These are phyloP conservation scores for Eupithecia subumbrata DNA, from an alignment of 2,888 invertebrate species.

Conservation along the genomic window DNA sequence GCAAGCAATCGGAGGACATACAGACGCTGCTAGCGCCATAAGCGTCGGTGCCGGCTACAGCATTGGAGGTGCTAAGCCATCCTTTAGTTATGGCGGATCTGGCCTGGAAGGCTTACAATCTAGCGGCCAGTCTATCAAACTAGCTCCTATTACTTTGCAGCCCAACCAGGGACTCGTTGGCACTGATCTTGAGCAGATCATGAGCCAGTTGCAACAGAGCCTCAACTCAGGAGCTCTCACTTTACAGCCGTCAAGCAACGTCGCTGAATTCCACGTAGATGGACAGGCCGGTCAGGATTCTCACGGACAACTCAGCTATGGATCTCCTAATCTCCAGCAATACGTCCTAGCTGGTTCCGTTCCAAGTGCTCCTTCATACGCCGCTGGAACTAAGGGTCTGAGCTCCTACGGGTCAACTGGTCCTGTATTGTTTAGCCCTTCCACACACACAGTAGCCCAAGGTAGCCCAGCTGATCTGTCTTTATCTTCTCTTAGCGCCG, in stretches of 20 bases:
- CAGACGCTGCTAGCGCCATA: slow-evolving; percentile 72
- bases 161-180: slow-evolving; percentile 62
- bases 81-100: slow-evolving; percentile 50
- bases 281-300: slow-evolving; percentile 64
- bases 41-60: slow-evolving; percentile 79
- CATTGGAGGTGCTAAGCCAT: slow-evolving; percentile 61
- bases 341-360: slow-evolving; percentile 63
- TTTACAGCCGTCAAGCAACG: slow-evolving; percentile 61
- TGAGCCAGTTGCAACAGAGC: slow-evolving; percentile 73
- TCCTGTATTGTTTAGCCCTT: slow-evolving; percentile 73
- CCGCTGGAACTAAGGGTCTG: slow-evolving; percentile 73
- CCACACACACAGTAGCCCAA: slow-evolving; percentile 53
- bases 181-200: slow-evolving; percentile 71
- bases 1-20: slow-evolving; percentile 61
- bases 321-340: slow-evolving; percentile 64
- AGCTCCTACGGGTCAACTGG: slow-evolving; percentile 75
- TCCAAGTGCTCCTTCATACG: slow-evolving; percentile 67
- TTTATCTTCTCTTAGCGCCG: slow-evolving; percentile 57
- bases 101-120: slow-evolving; percentile 63
- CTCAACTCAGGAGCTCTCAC: slow-evolving; percentile 68
- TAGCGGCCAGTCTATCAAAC: slow-evolving; percentile 67
- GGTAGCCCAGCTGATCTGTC: slow-evolving; percentile 50
- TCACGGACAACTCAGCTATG: slow-evolving; percentile 64
- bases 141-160: slow-evolving; percentile 72
- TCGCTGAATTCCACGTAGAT: slow-evolving; percentile 65